Evolutionary conservation across 2,888 invertebrate genomes (phyloP).

Genomic region (Neria commutata): DNA sequence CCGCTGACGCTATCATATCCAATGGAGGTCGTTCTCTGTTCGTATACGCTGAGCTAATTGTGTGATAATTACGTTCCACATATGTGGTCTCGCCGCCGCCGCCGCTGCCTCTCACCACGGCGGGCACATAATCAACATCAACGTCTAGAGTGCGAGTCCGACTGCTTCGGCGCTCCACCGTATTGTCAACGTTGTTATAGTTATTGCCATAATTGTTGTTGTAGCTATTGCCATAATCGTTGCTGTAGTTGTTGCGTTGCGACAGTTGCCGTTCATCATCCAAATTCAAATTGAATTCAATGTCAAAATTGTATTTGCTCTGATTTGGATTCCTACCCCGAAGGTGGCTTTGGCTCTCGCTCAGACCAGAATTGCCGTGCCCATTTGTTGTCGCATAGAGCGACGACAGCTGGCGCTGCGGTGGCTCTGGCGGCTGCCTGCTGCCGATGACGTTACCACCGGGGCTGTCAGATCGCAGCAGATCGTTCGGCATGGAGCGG

Average conservation of each 20-base stretch:
- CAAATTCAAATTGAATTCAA: conserved; percentile 53
- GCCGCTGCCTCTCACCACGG: conserved; percentile 32
- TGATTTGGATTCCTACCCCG: conserved; percentile 28
- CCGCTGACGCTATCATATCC: too few species aligned
- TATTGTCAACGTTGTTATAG: conserved; percentile 34
- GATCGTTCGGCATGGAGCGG: conserved; percentile 27
- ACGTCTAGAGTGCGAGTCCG: conserved; percentile 43
- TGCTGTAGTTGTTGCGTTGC: neutral
- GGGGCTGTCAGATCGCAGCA: neutral
- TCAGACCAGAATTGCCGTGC: too few species aligned
- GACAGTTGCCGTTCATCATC: too few species aligned
- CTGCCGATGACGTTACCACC: neutral
- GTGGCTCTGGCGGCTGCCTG: conserved; percentile 37
- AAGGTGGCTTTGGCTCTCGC: neutral
- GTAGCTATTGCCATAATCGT: conserved; percentile 1
- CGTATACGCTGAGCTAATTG: conserved; percentile 48
- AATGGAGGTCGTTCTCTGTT: conserved; percentile 34
- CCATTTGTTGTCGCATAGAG: conserved; percentile 1
- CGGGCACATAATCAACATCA: too few species aligned
- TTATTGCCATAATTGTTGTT: too few species aligned
- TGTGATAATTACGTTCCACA: conserved; percentile 61
- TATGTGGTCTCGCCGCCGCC: conserved; percentile 35
- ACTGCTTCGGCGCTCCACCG: conserved; percentile 36
- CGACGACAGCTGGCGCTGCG: conserved; percentile 29
- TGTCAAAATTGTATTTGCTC: conserved; percentile 52